A percentile compares a stretch with the other conserved stretches of the same genome.
phyloP scores from a whole-genome alignment of 1,140 invertebrate species.

The Manduca sexta region DNA sequence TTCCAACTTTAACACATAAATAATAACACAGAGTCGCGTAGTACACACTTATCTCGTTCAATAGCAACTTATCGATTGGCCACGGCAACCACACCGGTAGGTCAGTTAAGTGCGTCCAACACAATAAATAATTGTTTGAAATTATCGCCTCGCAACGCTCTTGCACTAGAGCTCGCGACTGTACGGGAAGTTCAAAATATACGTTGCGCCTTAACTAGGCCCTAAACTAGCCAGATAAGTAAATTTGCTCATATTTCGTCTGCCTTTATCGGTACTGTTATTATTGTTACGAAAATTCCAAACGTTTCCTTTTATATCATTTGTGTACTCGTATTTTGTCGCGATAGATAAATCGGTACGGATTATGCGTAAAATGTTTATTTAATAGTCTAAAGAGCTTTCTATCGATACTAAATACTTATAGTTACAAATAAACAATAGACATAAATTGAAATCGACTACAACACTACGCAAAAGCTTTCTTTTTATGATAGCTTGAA shows the following conservation, averaged over 20 bases:
- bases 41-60: constrained; percentile 13
- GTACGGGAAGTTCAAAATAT: neutral
- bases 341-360: too few species aligned
- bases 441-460: too few species aligned
- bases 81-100: constrained; percentile 20
- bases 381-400: too few species aligned
- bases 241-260: neutral
- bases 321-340: too few species aligned
- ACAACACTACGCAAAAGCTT: too few species aligned
- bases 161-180: neutral
- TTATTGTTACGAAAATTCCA: too few species aligned
- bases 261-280: neutral
- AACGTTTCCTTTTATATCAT: too few species aligned
- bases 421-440: too few species aligned
- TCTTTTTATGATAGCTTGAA: too few species aligned
- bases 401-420: too few species aligned
- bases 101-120: constrained; percentile 21
- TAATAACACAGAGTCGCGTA: constrained; percentile 5
- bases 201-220: neutral
- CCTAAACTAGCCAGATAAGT: neutral
- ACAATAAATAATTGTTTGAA: constrained; percentile 28
- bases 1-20: constrained; percentile 8
- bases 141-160: constrained; percentile 13
- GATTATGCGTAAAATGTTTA: too few species aligned
- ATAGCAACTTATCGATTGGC: constrained; percentile 28